Evolutionary conservation across 2,888 invertebrate genomes (phyloP), one percentile per base, ranked within the genome.

Genomic region (Campoletis raptor): DNA sequence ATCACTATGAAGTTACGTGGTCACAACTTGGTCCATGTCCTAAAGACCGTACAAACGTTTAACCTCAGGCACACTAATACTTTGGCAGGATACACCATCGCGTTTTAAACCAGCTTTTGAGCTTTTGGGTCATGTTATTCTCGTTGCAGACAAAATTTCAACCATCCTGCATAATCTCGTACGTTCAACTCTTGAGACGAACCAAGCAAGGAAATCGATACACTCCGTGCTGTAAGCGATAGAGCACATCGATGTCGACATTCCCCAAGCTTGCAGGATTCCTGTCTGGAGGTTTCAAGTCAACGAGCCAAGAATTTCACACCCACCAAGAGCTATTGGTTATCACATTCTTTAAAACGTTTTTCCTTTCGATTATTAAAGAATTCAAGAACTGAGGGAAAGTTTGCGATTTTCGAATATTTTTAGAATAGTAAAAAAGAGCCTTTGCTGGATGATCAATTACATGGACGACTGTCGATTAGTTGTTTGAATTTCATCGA

Each of bases 191-290:
- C 69, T 12, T 36, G 36, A 21, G 12, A 67, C 54, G 45, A 67
- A 45, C 30, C 76, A 24, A 66, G 54, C 67, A 24, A 52, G 77
- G 52, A 61, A 81, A 86, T 86, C 86, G 86, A 83, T 86, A 86
- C 77, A 83, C 67, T 61, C 70, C 77, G 67, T 80, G 70, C 74
- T 48, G 21, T n/a, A 67, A 77, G 72, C 83, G 80, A 86, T 57
- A 42, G 72, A 72, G 74, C 54, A 80, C 70, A 77, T 73, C 80
- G 54, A 72, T 72, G 70, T 74, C 61, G 67, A 81, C 69, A 72
- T 57, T 24, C 81, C 37, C 40, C 48, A 61, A 79, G 67, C 78
- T 83, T 42, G 67, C 78, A 24, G 40, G 36, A 78, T 21, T 70
- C 42, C 57, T 37, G 61, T 64, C 37, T 42, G 24, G 21, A 24